These are phyloP conservation scores for Mellivora capensis DNA, from an alignment of 2,113 vertebrate species.

Conservation along the genomic window DNA sequence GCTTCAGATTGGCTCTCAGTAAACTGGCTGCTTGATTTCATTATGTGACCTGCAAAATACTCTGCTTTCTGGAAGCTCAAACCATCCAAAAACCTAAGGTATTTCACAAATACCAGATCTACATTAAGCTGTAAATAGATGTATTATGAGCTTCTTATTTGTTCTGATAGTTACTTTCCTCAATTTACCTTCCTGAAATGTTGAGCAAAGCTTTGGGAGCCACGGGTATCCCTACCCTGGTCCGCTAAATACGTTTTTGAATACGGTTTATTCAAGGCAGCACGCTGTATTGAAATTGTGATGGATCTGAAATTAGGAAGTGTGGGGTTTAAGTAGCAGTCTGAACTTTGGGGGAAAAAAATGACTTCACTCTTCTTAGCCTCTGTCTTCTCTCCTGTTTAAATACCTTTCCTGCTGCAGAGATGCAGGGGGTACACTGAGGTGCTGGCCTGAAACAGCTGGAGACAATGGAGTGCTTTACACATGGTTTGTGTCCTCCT, in stretches of 20 bases:
- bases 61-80: slow-evolving; percentile 34
- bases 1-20: slow-evolving; percentile 32
- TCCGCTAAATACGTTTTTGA: neutral
- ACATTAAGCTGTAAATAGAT: neutral
- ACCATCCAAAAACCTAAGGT: neutral
- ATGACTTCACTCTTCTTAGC: neutral
- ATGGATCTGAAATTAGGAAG: slow-evolving; percentile 15
- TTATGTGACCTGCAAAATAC: slow-evolving; percentile 19
- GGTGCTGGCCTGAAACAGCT: neutral
- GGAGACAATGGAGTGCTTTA: neutral
- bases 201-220: neutral
- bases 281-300: neutral
- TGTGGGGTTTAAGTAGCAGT: neutral
- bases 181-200: neutral
- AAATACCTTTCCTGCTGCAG: neutral
- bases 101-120: slow-evolving; percentile 48
- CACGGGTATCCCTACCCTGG: neutral
- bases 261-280: neutral
- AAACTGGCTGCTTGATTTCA: slow-evolving; percentile 37
- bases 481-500: neutral
- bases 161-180: slow-evolving; percentile 46
- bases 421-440: neutral
- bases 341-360: neutral
- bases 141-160: slow-evolving; percentile 30
- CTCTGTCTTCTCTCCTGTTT: neutral